A percentile compares a stretch with the other conserved stretches of the same genome.
phyloP scores from a whole-genome alignment of 2,888 invertebrate genomes.

The Thereva unica region DNA sequence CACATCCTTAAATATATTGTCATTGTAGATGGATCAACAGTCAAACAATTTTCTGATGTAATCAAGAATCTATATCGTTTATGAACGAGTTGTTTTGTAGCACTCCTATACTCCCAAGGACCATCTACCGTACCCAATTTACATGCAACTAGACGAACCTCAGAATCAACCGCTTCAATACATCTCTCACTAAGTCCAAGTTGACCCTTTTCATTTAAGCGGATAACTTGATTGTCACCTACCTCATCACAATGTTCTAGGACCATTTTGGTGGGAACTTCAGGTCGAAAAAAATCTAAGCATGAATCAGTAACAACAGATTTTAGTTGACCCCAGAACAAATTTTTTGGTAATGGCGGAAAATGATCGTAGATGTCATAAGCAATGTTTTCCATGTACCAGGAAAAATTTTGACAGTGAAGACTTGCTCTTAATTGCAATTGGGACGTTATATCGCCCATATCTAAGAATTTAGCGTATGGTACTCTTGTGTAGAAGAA shows the following conservation, averaged over 20 bases:
- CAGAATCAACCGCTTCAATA: slow-evolving; percentile 84
- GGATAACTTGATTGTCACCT: slow-evolving; percentile 91
- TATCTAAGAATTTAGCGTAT: slow-evolving; percentile 81
- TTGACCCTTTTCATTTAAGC: slow-evolving; percentile 93
- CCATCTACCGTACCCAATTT: slow-evolving; percentile 91
- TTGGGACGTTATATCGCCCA: slow-evolving; percentile 86
- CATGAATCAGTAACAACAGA: slow-evolving; percentile 82
- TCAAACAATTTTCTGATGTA: slow-evolving; percentile 71
- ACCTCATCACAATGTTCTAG: slow-evolving; percentile 91
- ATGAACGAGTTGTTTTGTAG: slow-evolving; percentile 73
- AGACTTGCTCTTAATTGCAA: slow-evolving; percentile 79
- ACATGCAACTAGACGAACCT: slow-evolving; percentile 88
- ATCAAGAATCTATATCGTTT: slow-evolving; percentile 63
- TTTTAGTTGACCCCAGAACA: slow-evolving; percentile 91
- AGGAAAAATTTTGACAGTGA: slow-evolving; percentile 90
- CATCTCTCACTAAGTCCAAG: slow-evolving; percentile 95
- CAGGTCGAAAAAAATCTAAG: slow-evolving; percentile 91
- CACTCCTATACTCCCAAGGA: slow-evolving; percentile 90
- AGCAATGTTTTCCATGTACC: slow-evolving; percentile 96
- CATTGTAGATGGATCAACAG: slow-evolving; percentile 79
- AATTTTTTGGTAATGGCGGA: slow-evolving; percentile 91
- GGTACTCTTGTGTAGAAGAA: slow-evolving; percentile 97
- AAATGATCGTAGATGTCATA: slow-evolving; percentile 94
- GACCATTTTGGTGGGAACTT: slow-evolving; percentile 89
- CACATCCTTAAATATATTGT: slow-evolving; percentile 80